These are phyloP conservation scores for Drosophila bunnanda DNA, from an alignment of 2,888 invertebrate genomes.

Conservation along the genomic window DNA sequence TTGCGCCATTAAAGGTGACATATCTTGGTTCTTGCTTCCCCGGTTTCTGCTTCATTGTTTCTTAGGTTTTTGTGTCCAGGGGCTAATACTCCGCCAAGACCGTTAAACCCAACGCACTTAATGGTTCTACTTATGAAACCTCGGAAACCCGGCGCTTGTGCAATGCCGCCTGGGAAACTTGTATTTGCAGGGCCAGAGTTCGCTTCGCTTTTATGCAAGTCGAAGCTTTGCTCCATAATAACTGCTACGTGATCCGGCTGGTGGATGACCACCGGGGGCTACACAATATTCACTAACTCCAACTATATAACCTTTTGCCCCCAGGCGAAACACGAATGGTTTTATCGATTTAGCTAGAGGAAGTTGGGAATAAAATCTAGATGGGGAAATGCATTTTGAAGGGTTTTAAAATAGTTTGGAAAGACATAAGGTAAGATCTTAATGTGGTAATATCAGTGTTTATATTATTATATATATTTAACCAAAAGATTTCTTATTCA, in stretches of 20 bases:
- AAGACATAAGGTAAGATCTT: not conserved
- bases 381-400: not conserved
- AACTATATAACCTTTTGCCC: slow-evolving; percentile 12
- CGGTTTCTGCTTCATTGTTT: slow-evolving; percentile 15
- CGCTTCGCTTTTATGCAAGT: slow-evolving; percentile 15
- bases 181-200: slow-evolving; percentile 30
- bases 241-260: slow-evolving; percentile 29
- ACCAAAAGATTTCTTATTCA: not conserved
- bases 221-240: slow-evolving; percentile 24
- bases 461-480: no score
- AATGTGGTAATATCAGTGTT: not conserved
- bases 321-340: slow-evolving; percentile 8
- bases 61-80: slow-evolving; percentile 7
- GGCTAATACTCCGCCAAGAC: slow-evolving; percentile 27
- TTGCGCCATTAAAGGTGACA: slow-evolving; percentile 54
- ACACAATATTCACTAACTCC: slow-evolving; percentile 7
- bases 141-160: slow-evolving; percentile 52
- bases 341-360: slow-evolving; percentile 10
- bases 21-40: slow-evolving; percentile 25
- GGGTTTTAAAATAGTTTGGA: not conserved
- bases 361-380: not conserved
- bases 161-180: slow-evolving; percentile 52
- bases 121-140: slow-evolving; percentile 59
- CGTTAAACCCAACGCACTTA: slow-evolving; percentile 76
- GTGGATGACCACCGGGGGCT: slow-evolving; percentile 25